These are phyloP conservation scores for Drosophila elegans DNA, from an alignment of 1,140 invertebrate species.

Conservation along the genomic window DNA sequence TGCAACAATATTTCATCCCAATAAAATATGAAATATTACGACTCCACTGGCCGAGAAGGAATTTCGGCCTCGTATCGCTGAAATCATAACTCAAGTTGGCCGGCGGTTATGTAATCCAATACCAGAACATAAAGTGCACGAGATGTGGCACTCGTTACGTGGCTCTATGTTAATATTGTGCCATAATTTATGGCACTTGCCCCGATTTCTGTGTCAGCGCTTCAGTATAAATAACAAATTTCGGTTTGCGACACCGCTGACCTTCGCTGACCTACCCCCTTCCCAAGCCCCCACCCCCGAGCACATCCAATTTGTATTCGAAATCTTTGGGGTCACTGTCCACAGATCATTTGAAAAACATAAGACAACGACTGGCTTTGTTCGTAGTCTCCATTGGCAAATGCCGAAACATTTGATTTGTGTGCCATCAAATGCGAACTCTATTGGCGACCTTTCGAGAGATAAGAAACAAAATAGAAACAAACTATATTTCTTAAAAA, in stretches of 20 bases:
- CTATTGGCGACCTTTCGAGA: conserved; percentile 12
- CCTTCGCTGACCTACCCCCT: conserved; percentile 56
- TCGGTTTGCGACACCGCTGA: conserved; percentile 71
- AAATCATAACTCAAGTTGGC: conserved; percentile 66
- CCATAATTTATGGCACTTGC: conserved; percentile 70
- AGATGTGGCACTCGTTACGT: conserved; percentile 57
- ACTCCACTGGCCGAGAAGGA: conserved; percentile 20
- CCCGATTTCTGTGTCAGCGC: conserved; percentile 67
- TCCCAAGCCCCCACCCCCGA: background rate
- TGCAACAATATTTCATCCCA: conserved; percentile 71
- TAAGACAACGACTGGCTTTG: conserved; percentile 34
- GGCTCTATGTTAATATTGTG: conserved; percentile 62
- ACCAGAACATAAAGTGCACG: conserved; percentile 75
- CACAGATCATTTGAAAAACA: conserved; percentile 48
- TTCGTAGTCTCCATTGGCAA: conserved; percentile 10
- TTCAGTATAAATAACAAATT: conserved; percentile 67
- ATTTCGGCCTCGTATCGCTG: conserved; percentile 57
- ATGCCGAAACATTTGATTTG: conserved; percentile 48
- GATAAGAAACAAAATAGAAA: conserved; percentile 33
- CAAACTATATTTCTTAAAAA: background rate
- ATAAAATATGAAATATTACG: conserved; percentile 75
- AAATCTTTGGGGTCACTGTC: conserved; percentile 18
- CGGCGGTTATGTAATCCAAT: conserved; percentile 64
- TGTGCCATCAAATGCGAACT: conserved; percentile 40
- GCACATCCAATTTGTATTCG: conserved; percentile 36